A percentile compares a stretch with the other conserved stretches of the same genome.
Evolutionary conservation across 2,797 vertebrate species (phyloP).

Genomic region (Sylvilagus floridanus): DNA sequence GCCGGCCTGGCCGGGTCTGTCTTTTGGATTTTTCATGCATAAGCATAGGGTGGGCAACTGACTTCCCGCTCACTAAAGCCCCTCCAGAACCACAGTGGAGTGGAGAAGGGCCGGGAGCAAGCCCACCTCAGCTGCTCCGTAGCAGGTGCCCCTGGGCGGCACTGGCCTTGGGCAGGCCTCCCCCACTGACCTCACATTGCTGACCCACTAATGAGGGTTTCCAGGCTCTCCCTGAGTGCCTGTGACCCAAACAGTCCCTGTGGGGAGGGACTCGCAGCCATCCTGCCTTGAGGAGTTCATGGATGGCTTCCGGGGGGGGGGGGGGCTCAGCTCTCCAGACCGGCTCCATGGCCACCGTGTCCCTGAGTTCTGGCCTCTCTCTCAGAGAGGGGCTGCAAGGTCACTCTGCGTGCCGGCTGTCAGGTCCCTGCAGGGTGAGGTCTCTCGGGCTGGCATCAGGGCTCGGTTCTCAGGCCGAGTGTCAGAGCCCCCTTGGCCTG

Average conservation of each 20-base stretch:
- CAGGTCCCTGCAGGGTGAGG: background rate
- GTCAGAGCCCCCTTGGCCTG: background rate
- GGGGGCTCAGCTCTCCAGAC: background rate
- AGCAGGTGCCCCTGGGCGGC: background rate
- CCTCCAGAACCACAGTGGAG: background rate
- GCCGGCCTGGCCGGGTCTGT: background rate
- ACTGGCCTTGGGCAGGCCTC: background rate
- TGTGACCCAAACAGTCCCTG: background rate
- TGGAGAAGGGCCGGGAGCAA: no score
- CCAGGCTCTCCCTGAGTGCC: background rate
- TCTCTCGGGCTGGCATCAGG: background rate
- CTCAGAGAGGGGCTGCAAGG: background rate
- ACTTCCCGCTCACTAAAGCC: background rate
- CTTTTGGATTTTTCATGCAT: slow-evolving; percentile 53
- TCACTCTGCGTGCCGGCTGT: background rate
- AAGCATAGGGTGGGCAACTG: background rate
- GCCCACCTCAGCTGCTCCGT: background rate
- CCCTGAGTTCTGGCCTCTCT: background rate
- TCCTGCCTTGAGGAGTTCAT: background rate
- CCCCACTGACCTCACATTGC: background rate
- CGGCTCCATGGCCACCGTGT: background rate
- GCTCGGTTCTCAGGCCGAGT: background rate
- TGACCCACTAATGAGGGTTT: background rate
- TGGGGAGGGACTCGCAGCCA: background rate
- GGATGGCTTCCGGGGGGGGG: background rate